A percentile compares a stretch with the other conserved stretches of the same genome.
Evolutionary conservation across 2,797 vertebrate species (phyloP).

Genomic region (Thripadectes ignobilis): DNA sequence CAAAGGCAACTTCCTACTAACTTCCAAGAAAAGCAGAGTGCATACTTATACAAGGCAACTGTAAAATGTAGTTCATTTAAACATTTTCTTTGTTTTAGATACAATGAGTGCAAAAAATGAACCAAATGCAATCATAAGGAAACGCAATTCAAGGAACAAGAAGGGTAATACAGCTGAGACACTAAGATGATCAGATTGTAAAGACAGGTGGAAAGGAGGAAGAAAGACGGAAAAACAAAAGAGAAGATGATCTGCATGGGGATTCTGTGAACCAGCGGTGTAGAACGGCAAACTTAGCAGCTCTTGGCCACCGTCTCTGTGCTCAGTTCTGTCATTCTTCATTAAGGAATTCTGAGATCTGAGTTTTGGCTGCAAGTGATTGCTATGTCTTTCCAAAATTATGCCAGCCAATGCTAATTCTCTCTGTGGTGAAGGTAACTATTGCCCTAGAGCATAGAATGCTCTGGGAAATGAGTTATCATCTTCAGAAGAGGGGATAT

Average conservation of each 20-base stretch:
- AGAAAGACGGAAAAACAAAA: not conserved
- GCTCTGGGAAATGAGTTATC: slow-evolving; percentile 25
- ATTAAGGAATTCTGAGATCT: not conserved
- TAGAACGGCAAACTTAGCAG: not conserved
- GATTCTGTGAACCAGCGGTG: not conserved
- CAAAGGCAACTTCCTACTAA: not conserved
- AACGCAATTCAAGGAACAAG: not conserved
- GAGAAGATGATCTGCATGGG: not conserved
- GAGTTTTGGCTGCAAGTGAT: not conserved
- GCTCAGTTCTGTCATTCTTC: not conserved
- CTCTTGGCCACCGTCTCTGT: not conserved
- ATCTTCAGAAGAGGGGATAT: not conserved
- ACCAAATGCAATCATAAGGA: not conserved
- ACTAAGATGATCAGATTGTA: not conserved
- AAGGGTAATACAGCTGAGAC: not conserved
- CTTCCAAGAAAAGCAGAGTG: not conserved
- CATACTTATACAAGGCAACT: not conserved
- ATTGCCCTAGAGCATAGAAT: slow-evolving; percentile 21
- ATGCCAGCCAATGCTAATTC: slow-evolving; percentile 15
- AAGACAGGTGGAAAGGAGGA: not conserved
- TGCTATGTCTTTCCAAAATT: slow-evolving; percentile 26
- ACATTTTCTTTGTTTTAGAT: not conserved
- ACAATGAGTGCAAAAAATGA: not conserved
- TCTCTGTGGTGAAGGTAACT: slow-evolving; percentile 9
- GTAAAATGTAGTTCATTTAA: not conserved